Evolutionary conservation across 2,888 invertebrate genomes (phyloP), one percentile per base, ranked within the genome.

Genomic region (Aethes cnicana): DNA sequence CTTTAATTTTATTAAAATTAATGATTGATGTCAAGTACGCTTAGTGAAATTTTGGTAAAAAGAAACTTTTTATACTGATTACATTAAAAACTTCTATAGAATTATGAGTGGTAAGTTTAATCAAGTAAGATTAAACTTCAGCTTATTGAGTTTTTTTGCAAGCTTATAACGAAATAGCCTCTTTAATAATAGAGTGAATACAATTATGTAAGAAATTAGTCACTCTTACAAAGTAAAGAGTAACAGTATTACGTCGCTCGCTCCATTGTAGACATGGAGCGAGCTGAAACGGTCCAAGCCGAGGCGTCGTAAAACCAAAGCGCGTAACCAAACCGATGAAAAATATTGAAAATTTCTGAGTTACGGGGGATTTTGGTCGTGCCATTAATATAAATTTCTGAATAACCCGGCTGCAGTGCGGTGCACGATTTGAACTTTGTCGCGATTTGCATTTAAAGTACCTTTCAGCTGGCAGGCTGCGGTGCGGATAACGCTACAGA

Each of bases 371-470:
- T 44, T 48, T 53, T 53, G 48, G 47, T 46, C 53, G 12, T 25
- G 9, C 37, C 35, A 33, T 52, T 52, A 46, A 52, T 47, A 59
- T 59, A 62, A 63, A 66, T 65, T 64, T 62, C 54, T 62, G 62
- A 54, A 65, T 67, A 64, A 64, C 62, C 63, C 58, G 63, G 58
- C 62, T 65, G 67, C 68, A 65, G 61, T 62, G 70, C 72, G 61
- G 58, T 65, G 59, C 68, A 70, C 59, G 62, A 57, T 58, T 60
- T 59, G 62, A 72, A 77, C 67, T 73, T 74, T 67, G 66, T 61
- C 64, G 59, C 64, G 67, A 83, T 83, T 82, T 83, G 77, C 83
- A 83, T 83, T 69, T 77, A 76, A 78, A 82, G 76, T 70, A 72
- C 75, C 66, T 73, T 74, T 72, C 71, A 68, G 64, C 69, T 69